Evolutionary conservation across 2,888 invertebrate species (phyloP).

Genomic region (Ormyrus labotus): DNA sequence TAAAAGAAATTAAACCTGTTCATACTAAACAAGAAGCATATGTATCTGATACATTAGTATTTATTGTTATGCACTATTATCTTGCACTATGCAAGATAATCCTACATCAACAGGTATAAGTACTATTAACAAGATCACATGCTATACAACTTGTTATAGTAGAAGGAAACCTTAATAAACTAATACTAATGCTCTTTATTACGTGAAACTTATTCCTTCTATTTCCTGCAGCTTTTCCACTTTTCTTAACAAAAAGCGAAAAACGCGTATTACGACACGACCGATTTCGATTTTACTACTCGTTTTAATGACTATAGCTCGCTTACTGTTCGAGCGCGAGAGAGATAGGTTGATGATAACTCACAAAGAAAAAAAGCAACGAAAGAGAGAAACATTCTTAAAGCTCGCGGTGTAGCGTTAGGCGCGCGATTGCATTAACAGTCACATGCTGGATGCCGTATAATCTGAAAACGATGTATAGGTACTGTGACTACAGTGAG

Average conservation of each 20-base stretch:
- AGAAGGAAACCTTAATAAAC: no score
- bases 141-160: no score
- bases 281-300: not conserved
- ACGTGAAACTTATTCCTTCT: conserved; percentile 1
- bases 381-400: conserved; percentile 14
- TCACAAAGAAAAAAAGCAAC: not conserved
- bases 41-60: no score
- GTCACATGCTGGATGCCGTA: conserved; percentile 22
- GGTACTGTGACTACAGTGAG: not conserved
- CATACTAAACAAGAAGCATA: no score
- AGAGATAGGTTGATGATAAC: not conserved
- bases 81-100: no score
- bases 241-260: not conserved
- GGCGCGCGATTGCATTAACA: conserved; percentile 19
- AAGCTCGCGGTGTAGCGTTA: not conserved
- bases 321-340: not conserved
- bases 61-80: no score
- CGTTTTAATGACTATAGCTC: not conserved
- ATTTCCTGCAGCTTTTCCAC: not conserved
- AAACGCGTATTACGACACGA: not conserved
- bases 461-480: conserved; percentile 43
- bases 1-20: no score
- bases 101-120: no score
- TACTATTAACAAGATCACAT: no score
- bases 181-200: not conserved